Evolutionary conservation across 35 echinoderm and acorn worm genomes (phyloP).

Genomic region (Lytechinus pictus): DNA sequence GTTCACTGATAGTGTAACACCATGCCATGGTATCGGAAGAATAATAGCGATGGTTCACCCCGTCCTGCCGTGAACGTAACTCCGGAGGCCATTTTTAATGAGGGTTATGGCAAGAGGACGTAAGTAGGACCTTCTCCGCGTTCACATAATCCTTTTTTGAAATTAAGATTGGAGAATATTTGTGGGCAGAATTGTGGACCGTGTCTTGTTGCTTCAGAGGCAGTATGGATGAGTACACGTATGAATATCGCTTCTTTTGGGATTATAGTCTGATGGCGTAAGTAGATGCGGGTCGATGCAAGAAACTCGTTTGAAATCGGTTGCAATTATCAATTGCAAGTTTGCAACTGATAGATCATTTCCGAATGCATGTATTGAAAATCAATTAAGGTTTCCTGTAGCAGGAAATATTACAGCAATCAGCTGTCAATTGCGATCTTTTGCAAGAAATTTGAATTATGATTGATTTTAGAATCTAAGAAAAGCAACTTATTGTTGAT

Average conservation of each 20-base stretch:
- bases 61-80: not conserved
- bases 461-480: too few species aligned
- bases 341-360: too few species aligned
- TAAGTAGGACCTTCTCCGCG: not conserved
- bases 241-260: not conserved
- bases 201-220: not conserved
- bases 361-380: too few species aligned
- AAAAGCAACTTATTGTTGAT: too few species aligned
- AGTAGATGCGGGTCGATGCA: not conserved
- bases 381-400: too few species aligned
- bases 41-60: not conserved
- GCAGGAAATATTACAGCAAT: too few species aligned
- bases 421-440: too few species aligned
- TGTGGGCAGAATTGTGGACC: not conserved
- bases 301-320: too few species aligned
- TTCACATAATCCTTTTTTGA: not conserved
- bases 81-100: not conserved
- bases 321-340: too few species aligned
- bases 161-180: not conserved
- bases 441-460: too few species aligned
- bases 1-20: not conserved
- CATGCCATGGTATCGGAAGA: not conserved
- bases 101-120: not conserved
- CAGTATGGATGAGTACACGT: not conserved
- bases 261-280: not conserved